Percentiles rank a stretch among this genome's conserved stretches.
These are phyloP conservation scores for Melanocharis versteri DNA, from an alignment of 2,113 vertebrate genomes.

Conservation along the genomic window DNA sequence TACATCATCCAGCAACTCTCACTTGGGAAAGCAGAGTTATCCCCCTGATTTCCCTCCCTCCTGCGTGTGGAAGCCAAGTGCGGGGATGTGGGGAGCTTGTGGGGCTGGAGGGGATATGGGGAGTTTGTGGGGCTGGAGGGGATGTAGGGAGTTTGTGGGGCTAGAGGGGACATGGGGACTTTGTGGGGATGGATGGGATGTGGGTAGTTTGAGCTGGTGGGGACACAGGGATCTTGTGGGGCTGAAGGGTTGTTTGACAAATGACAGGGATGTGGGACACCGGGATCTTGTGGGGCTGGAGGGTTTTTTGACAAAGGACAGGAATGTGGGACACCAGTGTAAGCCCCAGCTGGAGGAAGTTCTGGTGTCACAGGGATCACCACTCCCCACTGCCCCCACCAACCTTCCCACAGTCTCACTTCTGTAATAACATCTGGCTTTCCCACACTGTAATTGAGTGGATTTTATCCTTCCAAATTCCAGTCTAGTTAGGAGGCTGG, in stretches of 20 bases:
- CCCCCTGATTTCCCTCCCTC: neutral
- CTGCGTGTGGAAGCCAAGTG: fast-evolving
- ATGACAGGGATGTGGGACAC: neutral
- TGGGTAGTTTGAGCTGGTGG: neutral
- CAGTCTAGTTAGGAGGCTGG: neutral
- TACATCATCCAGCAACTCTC: neutral
- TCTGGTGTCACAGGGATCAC: neutral
- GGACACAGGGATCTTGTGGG: fast-evolving
- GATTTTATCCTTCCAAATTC: neutral
- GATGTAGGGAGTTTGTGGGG: fast-evolving
- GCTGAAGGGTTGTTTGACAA: neutral
- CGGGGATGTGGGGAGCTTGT: fast-evolving
- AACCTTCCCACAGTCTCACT: neutral
- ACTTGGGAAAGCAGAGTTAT: neutral
- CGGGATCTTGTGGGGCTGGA: neutral
- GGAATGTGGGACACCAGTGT: neutral
- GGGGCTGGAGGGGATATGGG: fast-evolving
- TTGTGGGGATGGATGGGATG: neutral
- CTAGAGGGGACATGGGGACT: fast-evolving
- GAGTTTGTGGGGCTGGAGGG: neutral
- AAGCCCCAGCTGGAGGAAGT: neutral
- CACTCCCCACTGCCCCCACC: neutral
- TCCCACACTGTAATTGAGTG: fast-evolving
- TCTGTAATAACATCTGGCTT: neutral
- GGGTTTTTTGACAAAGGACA: neutral